Evolutionary conservation across 2,113 vertebrate species (phyloP).

Genomic region (Alethe diademata): DNA sequence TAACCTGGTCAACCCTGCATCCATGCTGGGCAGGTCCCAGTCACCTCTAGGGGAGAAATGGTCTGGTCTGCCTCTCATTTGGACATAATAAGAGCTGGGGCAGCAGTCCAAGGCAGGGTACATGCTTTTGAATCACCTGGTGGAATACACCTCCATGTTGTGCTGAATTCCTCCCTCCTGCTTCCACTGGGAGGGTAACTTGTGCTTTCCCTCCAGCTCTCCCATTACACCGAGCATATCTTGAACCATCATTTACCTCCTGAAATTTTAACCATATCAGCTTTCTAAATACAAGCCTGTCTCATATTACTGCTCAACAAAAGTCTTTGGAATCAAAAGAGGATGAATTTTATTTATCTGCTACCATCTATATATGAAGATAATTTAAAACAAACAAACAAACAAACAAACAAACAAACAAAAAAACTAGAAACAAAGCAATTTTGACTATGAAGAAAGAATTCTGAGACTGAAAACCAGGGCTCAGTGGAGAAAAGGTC

Average conservation of each 20-base stretch:
- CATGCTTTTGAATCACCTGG: neutral
- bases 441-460: neutral
- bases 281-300: neutral
- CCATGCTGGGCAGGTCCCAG: neutral
- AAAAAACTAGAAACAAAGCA: neutral
- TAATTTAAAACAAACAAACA: neutral
- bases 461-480: neutral
- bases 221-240: neutral
- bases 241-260: neutral
- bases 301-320: neutral
- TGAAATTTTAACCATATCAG: conserved; percentile 1
- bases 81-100: neutral
- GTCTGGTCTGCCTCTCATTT: neutral
- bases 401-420: too few species aligned
- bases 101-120: neutral
- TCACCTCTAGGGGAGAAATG: neutral
- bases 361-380: neutral
- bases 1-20: neutral
- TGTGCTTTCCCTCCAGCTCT: neutral
- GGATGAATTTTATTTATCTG: conserved; percentile 3
- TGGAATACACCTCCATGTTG: neutral
- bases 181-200: neutral
- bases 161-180: neutral
- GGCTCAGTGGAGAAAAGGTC: neutral
- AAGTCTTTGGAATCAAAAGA: conserved; percentile 5